Conservation (phyloP, 2,797 vertebrate species). For the Uromys caudimaculatus region DNA sequence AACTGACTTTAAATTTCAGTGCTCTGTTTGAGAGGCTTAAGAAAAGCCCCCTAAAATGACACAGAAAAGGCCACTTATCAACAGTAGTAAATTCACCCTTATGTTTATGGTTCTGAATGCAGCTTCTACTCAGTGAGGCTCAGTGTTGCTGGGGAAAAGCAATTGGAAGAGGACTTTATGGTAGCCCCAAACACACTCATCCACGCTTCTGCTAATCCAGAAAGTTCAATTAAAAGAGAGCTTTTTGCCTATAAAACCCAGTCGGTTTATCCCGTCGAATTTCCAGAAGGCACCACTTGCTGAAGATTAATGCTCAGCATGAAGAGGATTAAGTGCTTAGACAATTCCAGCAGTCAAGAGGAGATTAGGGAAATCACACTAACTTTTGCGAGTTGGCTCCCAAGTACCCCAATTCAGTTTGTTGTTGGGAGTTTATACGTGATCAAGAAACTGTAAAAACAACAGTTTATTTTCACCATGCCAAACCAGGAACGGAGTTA, state of each 20-base stretch:
- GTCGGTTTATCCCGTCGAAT: constrained; percentile 44
- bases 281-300: constrained; percentile 61
- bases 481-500: not conserved
- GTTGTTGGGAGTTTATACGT: not conserved
- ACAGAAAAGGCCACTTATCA: not conserved
- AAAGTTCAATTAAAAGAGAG: constrained; percentile 62
- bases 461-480: not conserved
- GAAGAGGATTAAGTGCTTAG: constrained; percentile 69
- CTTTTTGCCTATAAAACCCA: constrained; percentile 48
- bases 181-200: not conserved
- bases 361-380: constrained; percentile 61
- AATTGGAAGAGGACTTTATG: not conserved
- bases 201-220: not conserved
- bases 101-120: not conserved
- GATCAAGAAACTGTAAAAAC: constrained; percentile 29
- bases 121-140: not conserved
- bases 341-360: constrained; percentile 62
- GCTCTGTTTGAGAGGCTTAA: not conserved
- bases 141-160: not conserved
- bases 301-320: constrained; percentile 59
- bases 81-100: not conserved
- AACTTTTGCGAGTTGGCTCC: constrained; percentile 32
- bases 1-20: not conserved
- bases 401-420: not conserved
- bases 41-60: not conserved